Evolutionary conservation across 1,140 invertebrate genomes (phyloP).

Genomic region (Zeugodacus cucurbitae): DNA sequence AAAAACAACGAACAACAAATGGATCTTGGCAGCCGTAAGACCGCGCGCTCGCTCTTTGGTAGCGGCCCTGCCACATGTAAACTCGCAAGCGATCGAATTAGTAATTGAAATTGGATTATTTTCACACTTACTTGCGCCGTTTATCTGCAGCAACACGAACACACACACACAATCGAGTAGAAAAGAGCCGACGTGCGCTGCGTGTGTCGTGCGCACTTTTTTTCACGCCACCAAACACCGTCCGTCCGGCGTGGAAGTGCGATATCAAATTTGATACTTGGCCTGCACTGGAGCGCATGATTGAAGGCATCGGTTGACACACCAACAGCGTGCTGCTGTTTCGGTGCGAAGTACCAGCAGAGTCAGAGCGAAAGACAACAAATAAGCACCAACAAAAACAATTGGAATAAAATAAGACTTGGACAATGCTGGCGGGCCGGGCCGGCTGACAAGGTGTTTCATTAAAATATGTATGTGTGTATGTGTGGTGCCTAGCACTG

Average conservation of each 20-base stretch:
- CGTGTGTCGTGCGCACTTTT: not conserved
- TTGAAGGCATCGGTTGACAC: not conserved
- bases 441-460: not conserved
- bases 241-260: not conserved
- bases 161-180: not conserved
- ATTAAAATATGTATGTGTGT: not conserved
- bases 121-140: conserved; percentile 20
- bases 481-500: not conserved
- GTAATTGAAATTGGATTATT: conserved; percentile 26
- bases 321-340: not conserved
- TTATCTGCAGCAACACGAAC: not conserved
- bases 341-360: not conserved
- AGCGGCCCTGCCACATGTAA: not conserved
- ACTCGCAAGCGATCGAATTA: conserved; percentile 15
- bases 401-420: conserved; percentile 12
- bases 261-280: conserved; percentile 37
- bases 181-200: not conserved
- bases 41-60: not conserved
- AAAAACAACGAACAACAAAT: not conserved
- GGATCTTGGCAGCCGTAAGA: not conserved
- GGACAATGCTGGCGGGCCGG: not conserved
- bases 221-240: not conserved
- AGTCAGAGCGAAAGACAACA: not conserved
- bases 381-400: not conserved
- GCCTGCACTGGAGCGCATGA: not conserved